Base-by-base conservation (phyloP, 2,888 invertebrate species). In the Coelinius sp. region DNA sequence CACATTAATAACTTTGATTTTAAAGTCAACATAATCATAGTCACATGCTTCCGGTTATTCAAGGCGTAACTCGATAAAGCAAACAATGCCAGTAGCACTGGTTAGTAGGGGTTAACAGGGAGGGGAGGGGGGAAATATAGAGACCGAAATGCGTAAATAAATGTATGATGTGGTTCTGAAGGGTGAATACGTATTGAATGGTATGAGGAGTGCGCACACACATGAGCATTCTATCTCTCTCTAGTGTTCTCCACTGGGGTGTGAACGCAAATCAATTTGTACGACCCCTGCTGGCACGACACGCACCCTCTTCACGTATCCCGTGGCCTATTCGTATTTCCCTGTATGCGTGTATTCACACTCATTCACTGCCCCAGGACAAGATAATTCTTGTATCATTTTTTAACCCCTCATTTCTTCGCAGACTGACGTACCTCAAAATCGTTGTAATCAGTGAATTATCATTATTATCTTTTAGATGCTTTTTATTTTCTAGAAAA, bases 261-360 rank as follows among this genome's bases (percentile, higher is more conserved):
- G 87, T 87, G 86, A 87, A 87, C 86, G 86, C 87, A 87, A 87
- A 87, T 87, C 87, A 87, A 87, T 87, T 87, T 87, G 85, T 83
- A 78, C 83, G 82, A 82, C 84, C 82, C 85, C 82, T 80, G 83
- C 84, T 77, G 81, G 80, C 76, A 82, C 73, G 74, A 78, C 73
- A 68, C 72, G 66, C 71, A 63, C 59, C 68, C 64, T 62, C 41
- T 41, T 44, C 53, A 63, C 44, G 44, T 22, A 7, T 25, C 14
- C 35, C 63, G 53, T 31, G 66, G 14, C 25, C n/a, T 22, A 49
- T 41, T 2, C 5, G 53, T 53, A 24, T n/a, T n/a, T n/a, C n/a
- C 25, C 53, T 44, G n/a, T 31, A 56, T 27, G 4, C 41, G 12
- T 20, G 46, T 52, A 38, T 46, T 38, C 10, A 25, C 22, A 46